Evolutionary conservation across 1,140 invertebrate species (phyloP).

Genomic region (Sitophilus oryzae): DNA sequence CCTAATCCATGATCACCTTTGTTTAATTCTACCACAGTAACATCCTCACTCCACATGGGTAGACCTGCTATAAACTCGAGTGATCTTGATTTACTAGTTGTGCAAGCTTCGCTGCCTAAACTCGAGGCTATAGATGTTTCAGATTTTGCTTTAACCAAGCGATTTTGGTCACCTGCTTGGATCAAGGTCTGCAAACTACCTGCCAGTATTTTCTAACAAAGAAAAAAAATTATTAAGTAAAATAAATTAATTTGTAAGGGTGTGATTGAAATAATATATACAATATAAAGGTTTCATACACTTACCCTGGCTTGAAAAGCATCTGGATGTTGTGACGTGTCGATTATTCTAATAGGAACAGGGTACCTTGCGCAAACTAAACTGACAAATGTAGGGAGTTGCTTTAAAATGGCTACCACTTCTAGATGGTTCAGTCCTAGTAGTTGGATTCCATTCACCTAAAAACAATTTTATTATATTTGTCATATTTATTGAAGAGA

Average conservation of each 20-base stretch:
- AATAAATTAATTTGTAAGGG: not conserved
- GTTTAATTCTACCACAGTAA: constrained; percentile 71
- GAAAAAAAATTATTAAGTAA: not conserved
- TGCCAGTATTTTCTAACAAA: constrained; percentile 56
- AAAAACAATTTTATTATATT: too few species aligned
- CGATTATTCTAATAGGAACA: constrained; percentile 48
- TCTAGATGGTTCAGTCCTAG: constrained; percentile 87
- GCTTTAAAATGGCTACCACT: constrained; percentile 83
- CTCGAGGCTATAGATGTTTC: constrained; percentile 69
- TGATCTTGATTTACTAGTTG: constrained; percentile 65
- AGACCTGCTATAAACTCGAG: constrained; percentile 77
- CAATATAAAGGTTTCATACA: constrained; percentile 12
- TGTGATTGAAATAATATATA: not conserved
- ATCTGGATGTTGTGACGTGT: constrained; percentile 58
- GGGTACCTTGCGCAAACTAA: constrained; percentile 72
- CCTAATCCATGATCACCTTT: constrained; percentile 83
- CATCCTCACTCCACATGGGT: constrained; percentile 82
- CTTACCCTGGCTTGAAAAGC: constrained; percentile 65
- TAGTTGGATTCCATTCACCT: constrained; percentile 86
- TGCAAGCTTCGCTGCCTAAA: constrained; percentile 48
- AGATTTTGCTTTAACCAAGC: constrained; percentile 77
- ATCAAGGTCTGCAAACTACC: constrained; percentile 62
- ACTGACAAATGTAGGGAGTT: constrained; percentile 78
- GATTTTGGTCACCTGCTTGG: constrained; percentile 55
- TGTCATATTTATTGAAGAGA: too few species aligned